Percentiles rank a stretch among this genome's conserved stretches.
Evolutionary conservation across 1,140 invertebrate species (phyloP).

Genomic region (Globodera rostochiensis): DNA sequence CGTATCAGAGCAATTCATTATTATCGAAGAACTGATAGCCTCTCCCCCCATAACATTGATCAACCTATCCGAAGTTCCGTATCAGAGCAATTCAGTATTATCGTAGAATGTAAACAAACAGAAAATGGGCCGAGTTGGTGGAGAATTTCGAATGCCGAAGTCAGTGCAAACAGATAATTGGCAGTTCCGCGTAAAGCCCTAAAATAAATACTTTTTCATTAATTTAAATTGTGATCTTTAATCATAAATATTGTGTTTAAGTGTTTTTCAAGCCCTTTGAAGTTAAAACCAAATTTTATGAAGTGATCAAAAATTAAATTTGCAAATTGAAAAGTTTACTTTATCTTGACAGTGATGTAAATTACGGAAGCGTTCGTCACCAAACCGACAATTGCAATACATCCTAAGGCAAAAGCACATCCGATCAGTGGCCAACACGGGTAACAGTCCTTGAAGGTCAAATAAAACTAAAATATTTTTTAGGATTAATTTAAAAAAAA

Average conservation of each 20-base stretch:
- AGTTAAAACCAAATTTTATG: no score
- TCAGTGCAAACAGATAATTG: conserved; percentile 14
- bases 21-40: no score
- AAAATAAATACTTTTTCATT: not conserved
- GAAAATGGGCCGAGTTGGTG: conserved; percentile 9
- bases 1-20: no score
- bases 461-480: not conserved
- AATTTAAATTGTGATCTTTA: no score
- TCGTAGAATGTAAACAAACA: conserved; percentile 7
- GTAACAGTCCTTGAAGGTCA: not conserved
- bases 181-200: conserved; percentile 11
- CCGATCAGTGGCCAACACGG: conserved; percentile 6
- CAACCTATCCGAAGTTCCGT: no score
- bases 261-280: not conserved
- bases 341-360: conserved; percentile 16
- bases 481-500: no score
- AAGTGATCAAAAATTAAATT: no score
- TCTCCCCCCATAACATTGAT: no score
- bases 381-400: conserved; percentile 16
- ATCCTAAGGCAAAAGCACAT: not conserved
- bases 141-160: not conserved
- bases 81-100: no score
- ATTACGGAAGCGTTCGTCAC: conserved; percentile 12
- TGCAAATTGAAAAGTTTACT: not conserved
- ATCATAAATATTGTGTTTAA: no score